Evolutionary conservation across 2,888 invertebrate species (phyloP), one percentile per base, ranked within the genome.

Genomic region (Campoletis raptor): DNA sequence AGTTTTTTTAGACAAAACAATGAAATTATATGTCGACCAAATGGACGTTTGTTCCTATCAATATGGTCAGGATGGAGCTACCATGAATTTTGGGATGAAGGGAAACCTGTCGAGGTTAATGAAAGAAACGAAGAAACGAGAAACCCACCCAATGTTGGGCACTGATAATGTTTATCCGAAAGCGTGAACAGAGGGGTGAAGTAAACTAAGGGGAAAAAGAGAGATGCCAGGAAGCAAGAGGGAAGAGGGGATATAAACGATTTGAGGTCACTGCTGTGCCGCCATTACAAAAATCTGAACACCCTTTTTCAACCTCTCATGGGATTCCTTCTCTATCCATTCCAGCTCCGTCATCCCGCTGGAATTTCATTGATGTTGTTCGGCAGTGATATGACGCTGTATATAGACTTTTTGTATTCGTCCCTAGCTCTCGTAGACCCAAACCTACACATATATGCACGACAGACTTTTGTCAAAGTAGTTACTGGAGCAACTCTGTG

Each of bases 81-180:
- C 64, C 21, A 15, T 18, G 45, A 30, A 54, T 72, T 61, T 61
- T 78, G 48, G 15, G 24, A 21, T 24, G 36, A 24, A 48, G 69
- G 52, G 57, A 42, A 83, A 83, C 48, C 81, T 67, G 69, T 36
- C 37, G 54, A 37, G 73, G 57, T 61, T 83, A 78, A 83, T 83
- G 73, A 86, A 83, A 83, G 72, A 67, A 74, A 45, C 37, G 40
- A 30, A 66, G 42, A 24, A 52, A 72, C 64, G 24, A 73, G 64
- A 37, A 10, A 24, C 18, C 10, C 37, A 8, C 64, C 40, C 37
- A 36, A 21, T 6, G 57, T 21, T 30, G 72, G 21, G 18, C 69
- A 30, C 30, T 37, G 73, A 52, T 81, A 83, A 86, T 86, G 78
- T 86, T 86, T 81, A 77, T 61, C 73, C 73, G 70, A 69, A 78